Evolutionary conservation across 2,888 invertebrate genomes (phyloP), one percentile per base, ranked within the genome.

Genomic region (Lithodes maja): DNA sequence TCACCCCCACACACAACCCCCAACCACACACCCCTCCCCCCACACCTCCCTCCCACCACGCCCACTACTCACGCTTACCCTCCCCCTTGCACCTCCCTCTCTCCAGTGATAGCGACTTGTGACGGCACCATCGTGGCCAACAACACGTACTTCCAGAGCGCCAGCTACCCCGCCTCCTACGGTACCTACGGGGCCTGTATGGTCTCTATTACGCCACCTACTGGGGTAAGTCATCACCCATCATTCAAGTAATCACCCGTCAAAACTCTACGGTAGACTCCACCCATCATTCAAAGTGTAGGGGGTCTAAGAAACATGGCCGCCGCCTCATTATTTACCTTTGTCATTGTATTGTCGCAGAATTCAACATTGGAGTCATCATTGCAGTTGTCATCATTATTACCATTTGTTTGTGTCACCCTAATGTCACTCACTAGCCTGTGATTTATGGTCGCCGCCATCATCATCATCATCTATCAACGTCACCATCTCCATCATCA

Each of bases 131-230:
- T 95, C 0, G 96, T 96, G 0, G 95, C 96, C 83, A 98, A 98
- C 93, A 97, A 97, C 93, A 97, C 97, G 0, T 97, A 97, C 93
- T 98, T 97, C 93, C 95, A 95, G 12, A 98, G 96, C 93, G 96
- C 96, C 0, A 95, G 95, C 2, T 75, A 85, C 71, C 87, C 90
- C 2, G 33, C 69, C 77, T 33, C 83, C 17, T 86, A 83, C 86
- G 12, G 61, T 69, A 68, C 83, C 15, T 80, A 83, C 3, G 93
- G 92, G 54, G 95, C 95, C 1, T 98, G 97, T 93, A 95, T 77
- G 71, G 79, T 83, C 2, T 33, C n/a, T 1, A 7, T 91, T n/a
- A 49, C 49, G 12, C 89, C 89, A 2, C 91, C 91, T 12, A 5
- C 86, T 33, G 91, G 91, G 17, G 91, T 91, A 81, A 89, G 91